Conservation (phyloP, 2,888 invertebrate species). For the Oxycera nigricornis region DNA sequence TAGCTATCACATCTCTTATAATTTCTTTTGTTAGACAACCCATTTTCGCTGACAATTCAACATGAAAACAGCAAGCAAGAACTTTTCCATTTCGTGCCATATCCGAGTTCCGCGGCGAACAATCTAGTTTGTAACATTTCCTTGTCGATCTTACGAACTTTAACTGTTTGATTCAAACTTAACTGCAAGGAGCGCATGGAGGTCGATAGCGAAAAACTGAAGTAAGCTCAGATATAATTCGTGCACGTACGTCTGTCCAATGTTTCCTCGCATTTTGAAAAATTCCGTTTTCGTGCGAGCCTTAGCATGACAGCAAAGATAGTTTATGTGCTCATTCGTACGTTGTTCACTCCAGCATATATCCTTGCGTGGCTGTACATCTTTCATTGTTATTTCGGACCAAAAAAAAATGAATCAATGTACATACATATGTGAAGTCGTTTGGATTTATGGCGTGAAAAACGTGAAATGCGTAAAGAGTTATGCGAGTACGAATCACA, state of each 20-base stretch:
- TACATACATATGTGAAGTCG: not conserved
- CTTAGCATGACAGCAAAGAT: not conserved
- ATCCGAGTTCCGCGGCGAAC: no score
- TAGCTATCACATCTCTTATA: no score
- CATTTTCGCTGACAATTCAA: no score
- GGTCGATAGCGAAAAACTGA: not conserved
- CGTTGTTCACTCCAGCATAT: not conserved
- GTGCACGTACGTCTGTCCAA: constrained; percentile 27
- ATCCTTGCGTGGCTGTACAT: not conserved
- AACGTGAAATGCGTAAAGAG: constrained; percentile 13
- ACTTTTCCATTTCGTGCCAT: no score
- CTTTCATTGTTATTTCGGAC: not conserved
- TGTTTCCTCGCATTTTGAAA: constrained; percentile 5
- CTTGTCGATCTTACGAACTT: constrained; percentile 5
- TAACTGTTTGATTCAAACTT: not conserved
- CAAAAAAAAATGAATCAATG: not conserved
- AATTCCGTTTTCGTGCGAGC: constrained; percentile 17
- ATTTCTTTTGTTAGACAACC: no score
- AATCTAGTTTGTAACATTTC: no score
- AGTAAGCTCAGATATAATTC: constrained; percentile 27
- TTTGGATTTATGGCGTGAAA: constrained; percentile 10
- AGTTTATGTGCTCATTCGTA: not conserved
- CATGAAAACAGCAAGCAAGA: no score
- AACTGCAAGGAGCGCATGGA: not conserved
- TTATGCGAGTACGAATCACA: not conserved